Conservation (phyloP, 2,888 invertebrate genomes). For the Tachina grossa region DNA sequence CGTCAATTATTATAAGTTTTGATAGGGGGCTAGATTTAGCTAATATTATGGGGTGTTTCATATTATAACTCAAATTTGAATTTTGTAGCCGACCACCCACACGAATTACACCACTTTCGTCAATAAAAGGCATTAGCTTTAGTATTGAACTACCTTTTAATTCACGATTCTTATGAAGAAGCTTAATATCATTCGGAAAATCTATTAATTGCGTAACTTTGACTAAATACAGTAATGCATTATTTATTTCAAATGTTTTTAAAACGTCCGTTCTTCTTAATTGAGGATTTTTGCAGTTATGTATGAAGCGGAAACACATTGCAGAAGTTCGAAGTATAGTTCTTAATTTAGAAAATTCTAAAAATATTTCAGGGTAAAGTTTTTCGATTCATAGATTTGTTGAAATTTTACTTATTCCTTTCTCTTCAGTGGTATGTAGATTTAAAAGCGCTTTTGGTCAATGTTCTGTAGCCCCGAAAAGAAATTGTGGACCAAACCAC, state of each 20-base stretch:
- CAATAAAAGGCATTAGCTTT: conserved; percentile 52
- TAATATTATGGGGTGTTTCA: conserved; percentile 14
- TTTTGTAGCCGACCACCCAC: conserved; percentile 51
- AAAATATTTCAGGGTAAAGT: no score
- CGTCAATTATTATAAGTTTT: conserved; percentile 40
- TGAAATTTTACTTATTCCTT: no score
- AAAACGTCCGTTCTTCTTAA: not conserved
- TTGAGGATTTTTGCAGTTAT: no score
- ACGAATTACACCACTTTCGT: conserved; percentile 24
- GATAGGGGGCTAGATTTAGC: conserved; percentile 24
- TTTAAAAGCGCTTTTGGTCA: no score
- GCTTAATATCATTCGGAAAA: conserved; percentile 7
- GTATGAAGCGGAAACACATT: no score
- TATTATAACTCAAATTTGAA: conserved; percentile 10
- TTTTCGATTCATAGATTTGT: no score
- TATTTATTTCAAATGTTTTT: conserved; percentile 3
- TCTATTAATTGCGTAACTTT: conserved; percentile 17
- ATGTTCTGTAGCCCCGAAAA: no score
- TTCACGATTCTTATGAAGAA: not conserved
- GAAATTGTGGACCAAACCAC: no score
- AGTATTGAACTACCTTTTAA: conserved; percentile 13
- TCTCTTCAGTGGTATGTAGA: no score
- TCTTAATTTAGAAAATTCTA: no score
- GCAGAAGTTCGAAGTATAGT: no score
- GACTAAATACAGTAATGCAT: not conserved